Base-by-base conservation (phyloP, 2,888 invertebrate species). In the Cantharis rustica region DNA sequence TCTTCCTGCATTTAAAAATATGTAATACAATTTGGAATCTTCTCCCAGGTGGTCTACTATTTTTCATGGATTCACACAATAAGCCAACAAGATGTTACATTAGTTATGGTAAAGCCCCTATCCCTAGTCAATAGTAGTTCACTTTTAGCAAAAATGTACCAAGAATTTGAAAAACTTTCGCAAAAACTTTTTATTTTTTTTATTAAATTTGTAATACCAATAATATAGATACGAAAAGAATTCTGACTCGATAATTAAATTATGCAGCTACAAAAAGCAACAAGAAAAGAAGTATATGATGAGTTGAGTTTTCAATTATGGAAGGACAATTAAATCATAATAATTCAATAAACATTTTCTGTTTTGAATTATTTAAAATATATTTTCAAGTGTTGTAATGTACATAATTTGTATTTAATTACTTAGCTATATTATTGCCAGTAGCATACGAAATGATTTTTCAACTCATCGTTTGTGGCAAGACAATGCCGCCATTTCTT, bases 11-110 rank as follows among this genome's bases (percentile, higher is more conserved):
- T n/a, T 7, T 47, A 47, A 47, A n/a, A 47, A 47, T 11, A 4
- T 47, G 5, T 0, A 47, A 47, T 47, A 47, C 47, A 47, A 47
- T 47, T 47, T 47, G n/a, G 9, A 47, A 15, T 61, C 31, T 61
- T 20, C 69, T 69, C 63, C 75, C 75, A 75, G 75, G 75, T 75
- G 75, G 75, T 75, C 75, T 69, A 61, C 20, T 10, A 72, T 27
- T 72, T 75, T 75, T 72, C 69, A 26, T 61, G 61, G 72, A 70
- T 75, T 75, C 72, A 66, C 66, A 75, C 72, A 75, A 69, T 20
- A 69, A 61, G 31, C 68, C 23, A 66, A 61, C 61, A 75, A 75
- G 26, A 69, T 68, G 64, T 72, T 75, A 63, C 68, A 70, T 75
- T 75, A 72, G 75, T 69, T 72, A 72, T 75, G 75, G 75, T 75